phyloP scores from a whole-genome alignment of 2,113 vertebrate genomes.

The Nematolebias whitei region DNA sequence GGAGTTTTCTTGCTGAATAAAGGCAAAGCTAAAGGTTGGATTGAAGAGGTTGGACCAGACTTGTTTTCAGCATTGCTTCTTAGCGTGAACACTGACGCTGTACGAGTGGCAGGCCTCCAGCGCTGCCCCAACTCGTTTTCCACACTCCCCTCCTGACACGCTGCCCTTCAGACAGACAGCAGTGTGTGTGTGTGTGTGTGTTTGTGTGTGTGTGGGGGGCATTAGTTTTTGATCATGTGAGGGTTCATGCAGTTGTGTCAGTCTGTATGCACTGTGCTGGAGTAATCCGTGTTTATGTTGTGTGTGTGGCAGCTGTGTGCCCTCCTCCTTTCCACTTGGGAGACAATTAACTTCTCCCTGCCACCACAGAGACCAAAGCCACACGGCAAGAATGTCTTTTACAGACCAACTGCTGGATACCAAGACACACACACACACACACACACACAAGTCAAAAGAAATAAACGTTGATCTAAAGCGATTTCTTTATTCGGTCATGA shows the following conservation, averaged over 20 bases:
- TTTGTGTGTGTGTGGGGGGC: slow-evolving; percentile 14
- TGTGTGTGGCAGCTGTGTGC: slow-evolving; percentile 65
- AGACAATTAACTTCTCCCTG: slow-evolving; percentile 65
- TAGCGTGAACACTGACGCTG: slow-evolving; percentile 44
- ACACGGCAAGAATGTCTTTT: slow-evolving; percentile 75
- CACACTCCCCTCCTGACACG: slow-evolving; percentile 60
- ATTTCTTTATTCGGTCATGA: background rate
- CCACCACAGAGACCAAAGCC: slow-evolving; percentile 75
- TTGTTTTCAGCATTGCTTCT: slow-evolving; percentile 56
- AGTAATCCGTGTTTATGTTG: slow-evolving; percentile 27
- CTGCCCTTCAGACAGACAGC: slow-evolving; percentile 65
- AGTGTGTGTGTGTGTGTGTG: slow-evolving; percentile 54
- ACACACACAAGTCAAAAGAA: slow-evolving; percentile 11
- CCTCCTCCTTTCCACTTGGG: slow-evolving; percentile 54
- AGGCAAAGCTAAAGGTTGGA: slow-evolving; percentile 44
- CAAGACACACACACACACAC: slow-evolving; percentile 50
- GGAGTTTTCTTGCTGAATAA: slow-evolving; percentile 37
- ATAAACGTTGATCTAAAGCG: background rate
- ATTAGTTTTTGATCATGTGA: slow-evolving; percentile 8
- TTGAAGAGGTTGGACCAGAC: slow-evolving; percentile 47
- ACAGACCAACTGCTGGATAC: slow-evolving; percentile 49
- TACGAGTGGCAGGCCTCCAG: slow-evolving; percentile 59
- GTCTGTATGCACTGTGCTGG: slow-evolving; percentile 27
- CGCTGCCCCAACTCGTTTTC: slow-evolving; percentile 40
- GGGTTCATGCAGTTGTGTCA: slow-evolving; percentile 33